Evolutionary conservation across 2,888 invertebrate species (phyloP).

Genomic region (Himalopsyche japonica): DNA sequence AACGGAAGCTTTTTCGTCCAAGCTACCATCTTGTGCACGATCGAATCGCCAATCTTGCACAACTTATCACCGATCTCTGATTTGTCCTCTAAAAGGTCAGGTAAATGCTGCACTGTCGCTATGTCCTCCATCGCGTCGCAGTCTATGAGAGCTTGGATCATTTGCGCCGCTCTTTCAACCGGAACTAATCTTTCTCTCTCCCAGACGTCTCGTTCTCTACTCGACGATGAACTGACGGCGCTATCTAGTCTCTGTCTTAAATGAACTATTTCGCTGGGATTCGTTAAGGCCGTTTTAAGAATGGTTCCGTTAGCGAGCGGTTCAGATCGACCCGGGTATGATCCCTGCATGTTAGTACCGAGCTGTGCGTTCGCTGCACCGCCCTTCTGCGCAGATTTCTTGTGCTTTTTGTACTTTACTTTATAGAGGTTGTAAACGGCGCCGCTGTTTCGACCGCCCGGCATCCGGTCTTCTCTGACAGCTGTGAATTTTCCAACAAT

Average conservation of each 20-base stretch:
- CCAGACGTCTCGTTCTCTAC: constrained; percentile 39
- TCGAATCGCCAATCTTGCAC: constrained; percentile 96
- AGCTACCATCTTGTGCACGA: constrained; percentile 96
- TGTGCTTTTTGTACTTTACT: constrained; percentile 98
- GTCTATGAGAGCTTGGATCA: constrained; percentile 92
- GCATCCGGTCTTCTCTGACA: constrained; percentile 98
- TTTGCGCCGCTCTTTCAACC: constrained; percentile 80
- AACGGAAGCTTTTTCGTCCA: constrained; percentile 99
- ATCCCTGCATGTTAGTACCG: constrained; percentile 56
- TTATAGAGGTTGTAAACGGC: constrained; percentile 99
- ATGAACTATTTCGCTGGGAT: constrained; percentile 90
- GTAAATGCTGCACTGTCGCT: constrained; percentile 88
- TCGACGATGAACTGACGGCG: constrained; percentile 72
- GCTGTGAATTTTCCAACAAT: constrained; percentile 62
- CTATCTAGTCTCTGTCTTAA: constrained; percentile 86
- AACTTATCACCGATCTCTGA: constrained; percentile 90
- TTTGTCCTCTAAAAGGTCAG: constrained; percentile 87
- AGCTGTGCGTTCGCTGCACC: constrained; percentile 51
- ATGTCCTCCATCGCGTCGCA: constrained; percentile 97
- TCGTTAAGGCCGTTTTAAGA: constrained; percentile 91
- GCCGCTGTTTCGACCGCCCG: constrained; percentile 98
- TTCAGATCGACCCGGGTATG: constrained; percentile 65
- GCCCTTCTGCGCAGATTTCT: constrained; percentile 72
- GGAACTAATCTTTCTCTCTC: constrained; percentile 76
- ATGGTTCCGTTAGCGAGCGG: constrained; percentile 90